Evolutionary conservation across 2,113 vertebrate genomes (phyloP), one percentile per base, ranked within the genome.

Genomic region (Stegostoma tigrinum): DNA sequence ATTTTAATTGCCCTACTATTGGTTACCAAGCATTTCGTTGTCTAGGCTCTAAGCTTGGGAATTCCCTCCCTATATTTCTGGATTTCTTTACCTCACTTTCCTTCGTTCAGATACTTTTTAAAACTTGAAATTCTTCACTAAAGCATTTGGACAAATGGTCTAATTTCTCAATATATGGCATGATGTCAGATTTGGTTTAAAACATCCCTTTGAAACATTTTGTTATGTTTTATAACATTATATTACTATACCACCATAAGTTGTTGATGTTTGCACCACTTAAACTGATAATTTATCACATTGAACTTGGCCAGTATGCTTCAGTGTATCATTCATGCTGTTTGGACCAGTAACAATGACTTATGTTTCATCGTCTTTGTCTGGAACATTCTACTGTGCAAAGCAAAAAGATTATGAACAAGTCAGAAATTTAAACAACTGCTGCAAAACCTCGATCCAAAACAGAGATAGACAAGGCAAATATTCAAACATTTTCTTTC

Each of bases 401-500:
- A 48, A 17, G 24, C 90, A 67, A 93, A 67, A 17, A 5, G 42
- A 67, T 38, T 72, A 72, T 72, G 70, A 68, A 68, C 34, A 45
- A 27, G 19, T 68, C 27, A 24, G 91, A 72, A 23, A 75, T 30
- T 45, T 52, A 93, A 66, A 45, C 66, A 93, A 90, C 14, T 19
- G 10, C 27, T 95, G 12, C 38, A 52, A 70, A 94, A 70, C n/a
- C 91, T 23, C 38, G 2, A 94, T 42, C 19, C 23, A 94, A 72
- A 75, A 6, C 30, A 42, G 94, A 95, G n/a, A 75, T 34, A 27
- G 67, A 52, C 21, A 72, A 34, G 42, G 42, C 67, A 72, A 34
- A 95, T 72, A 95, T 95, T 45, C 42, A 95, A 95, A 95, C 68
- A 52, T 75, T 45, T 34, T 66, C 55, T 70, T 72, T 75, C 93